Base-by-base conservation (phyloP, 2,888 invertebrate species). In the Melikaiella ostensackeni region DNA sequence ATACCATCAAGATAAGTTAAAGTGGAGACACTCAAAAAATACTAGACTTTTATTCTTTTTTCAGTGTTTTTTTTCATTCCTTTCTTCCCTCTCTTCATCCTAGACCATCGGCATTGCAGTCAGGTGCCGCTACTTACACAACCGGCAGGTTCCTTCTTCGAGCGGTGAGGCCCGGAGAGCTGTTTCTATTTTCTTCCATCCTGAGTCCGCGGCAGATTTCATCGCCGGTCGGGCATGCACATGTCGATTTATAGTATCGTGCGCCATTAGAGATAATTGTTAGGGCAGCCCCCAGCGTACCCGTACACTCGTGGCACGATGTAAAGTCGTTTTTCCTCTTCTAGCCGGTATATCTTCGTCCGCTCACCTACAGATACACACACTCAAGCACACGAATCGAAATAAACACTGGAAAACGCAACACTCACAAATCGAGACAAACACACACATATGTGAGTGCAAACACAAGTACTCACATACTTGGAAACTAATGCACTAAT, bases 231-330 rank as follows among this genome's bases (percentile, higher is more conserved):
- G 80, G 82, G 81, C 82, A 82, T 83, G 83, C 82, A 84, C 86
- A 88, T 88, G 89, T 88, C 90, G 90, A 90, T 90, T 91, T 91
- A 90, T 90, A 90, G 89, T 89, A 90, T 89, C 88, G 85, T 86
- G 85, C 83, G 86, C 89, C 87, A 91, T 90, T 91, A 90, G 90
- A 88, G 90, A 90, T 91, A 89, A 91, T 91, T 90, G 90, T 91
- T 89, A 83, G 87, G 85, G 83, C 85, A 85, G 84, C 75, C 79
- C 75, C 80, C 77, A 66, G 13, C 46, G 42, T 59, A 61, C 70
- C 42, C 64, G 83, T 76, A 77, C 82, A 76, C 80, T 78, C 74
- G 83, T 83, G 81, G 82, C 84, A 83, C 80, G 85, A 86, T 85
- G 84, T 85, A 86, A 85, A 85, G 85, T 80, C 83, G 86, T 87